Evolutionary conservation across 2,888 invertebrate genomes (phyloP).

Genomic region (Agriopis leucophaearia): DNA sequence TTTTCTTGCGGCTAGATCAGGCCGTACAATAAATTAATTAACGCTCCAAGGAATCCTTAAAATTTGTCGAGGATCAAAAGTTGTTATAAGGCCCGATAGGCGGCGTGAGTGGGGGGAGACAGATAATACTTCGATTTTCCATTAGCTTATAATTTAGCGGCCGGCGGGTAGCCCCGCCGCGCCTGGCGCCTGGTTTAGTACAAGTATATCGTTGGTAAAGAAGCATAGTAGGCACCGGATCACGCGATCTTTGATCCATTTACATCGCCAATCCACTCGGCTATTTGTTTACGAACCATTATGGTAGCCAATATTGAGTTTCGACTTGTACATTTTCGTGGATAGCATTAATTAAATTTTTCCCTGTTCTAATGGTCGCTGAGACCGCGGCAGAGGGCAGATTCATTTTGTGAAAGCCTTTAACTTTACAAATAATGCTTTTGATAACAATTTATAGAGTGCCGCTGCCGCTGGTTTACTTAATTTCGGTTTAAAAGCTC

Average conservation of each 20-base stretch:
- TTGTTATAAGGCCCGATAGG: slow-evolving; percentile 64
- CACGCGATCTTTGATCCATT: slow-evolving; percentile 85
- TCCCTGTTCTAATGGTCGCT: slow-evolving; percentile 62
- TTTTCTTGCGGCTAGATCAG: slow-evolving; percentile 85
- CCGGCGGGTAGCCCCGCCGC: slow-evolving; percentile 67
- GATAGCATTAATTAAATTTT: slow-evolving; percentile 78
- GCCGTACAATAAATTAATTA: slow-evolving; percentile 86
- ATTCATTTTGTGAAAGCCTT: slow-evolving; percentile 72
- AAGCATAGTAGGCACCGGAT: slow-evolving; percentile 61
- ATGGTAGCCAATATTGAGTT: slow-evolving; percentile 77
- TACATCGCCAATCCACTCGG: slow-evolving; percentile 70
- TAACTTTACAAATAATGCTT: slow-evolving; percentile 67
- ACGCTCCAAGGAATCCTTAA: slow-evolving; percentile 84
- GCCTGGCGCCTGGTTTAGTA: slow-evolving; percentile 46
- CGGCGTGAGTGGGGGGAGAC: slow-evolving; percentile 56
- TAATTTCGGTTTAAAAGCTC: slow-evolving; percentile 46
- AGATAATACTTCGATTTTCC: slow-evolving; percentile 86
- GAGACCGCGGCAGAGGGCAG: slow-evolving; percentile 61
- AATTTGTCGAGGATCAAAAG: slow-evolving; percentile 85
- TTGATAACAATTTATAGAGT: slow-evolving; percentile 60
- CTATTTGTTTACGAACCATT: slow-evolving; percentile 80
- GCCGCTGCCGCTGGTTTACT: slow-evolving; percentile 40
- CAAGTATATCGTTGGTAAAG: neutral
- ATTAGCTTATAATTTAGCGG: slow-evolving; percentile 81
- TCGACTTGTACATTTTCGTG: slow-evolving; percentile 76